Base-by-base conservation (phyloP, 2,888 invertebrate genomes). In the Xylocampa areola region DNA sequence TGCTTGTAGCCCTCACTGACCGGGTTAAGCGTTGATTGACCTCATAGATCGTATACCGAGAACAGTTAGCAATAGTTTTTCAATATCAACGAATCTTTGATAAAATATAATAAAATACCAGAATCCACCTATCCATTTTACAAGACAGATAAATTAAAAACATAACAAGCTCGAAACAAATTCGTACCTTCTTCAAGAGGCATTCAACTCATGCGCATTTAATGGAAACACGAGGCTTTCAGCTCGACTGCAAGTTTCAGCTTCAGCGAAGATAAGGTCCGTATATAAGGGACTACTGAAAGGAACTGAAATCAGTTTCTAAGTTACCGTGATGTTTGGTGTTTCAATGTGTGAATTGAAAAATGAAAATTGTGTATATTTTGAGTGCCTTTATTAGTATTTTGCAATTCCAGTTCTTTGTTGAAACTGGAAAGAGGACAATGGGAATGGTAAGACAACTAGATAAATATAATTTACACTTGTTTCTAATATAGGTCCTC, bases 211-310 rank as follows among this genome's bases (percentile, higher is more conserved):
- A 77, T 76, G 80, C 81, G 84, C 84, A 81, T 43, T 69, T 73
- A 77, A 79, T 78, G 68, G 77, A 65, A 76, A 64, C 68, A 51
- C 64, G 63, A 63, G 63, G 65, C 44, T 84, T 85, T 84, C 77
- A 79, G 86, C 83, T 80, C 59, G 68, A 77, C 66, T 82, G 85
- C 76, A 81, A 77, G 65, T 85, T 88, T 87, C 82, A 71, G 88
- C 86, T 81, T 68, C 77, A 82, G 29, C 82, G 85, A 47, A 71
- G 76, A 68, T 72, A 67, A 79, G 76, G 75, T 70, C 54, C 55
- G 70, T 81, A 85, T 88, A 86, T 82, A 87, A 82, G 74, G 75
- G 68, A 65, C 51, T 57, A 6, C 45, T 66, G 43, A 66, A 63
- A 65, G 61, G 48, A 63, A 62, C 11, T 45, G 58, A 68, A 52